Evolutionary conservation across 2,888 invertebrate genomes (phyloP), one percentile per base, ranked within the genome.

Genomic region (Agrochola litura): DNA sequence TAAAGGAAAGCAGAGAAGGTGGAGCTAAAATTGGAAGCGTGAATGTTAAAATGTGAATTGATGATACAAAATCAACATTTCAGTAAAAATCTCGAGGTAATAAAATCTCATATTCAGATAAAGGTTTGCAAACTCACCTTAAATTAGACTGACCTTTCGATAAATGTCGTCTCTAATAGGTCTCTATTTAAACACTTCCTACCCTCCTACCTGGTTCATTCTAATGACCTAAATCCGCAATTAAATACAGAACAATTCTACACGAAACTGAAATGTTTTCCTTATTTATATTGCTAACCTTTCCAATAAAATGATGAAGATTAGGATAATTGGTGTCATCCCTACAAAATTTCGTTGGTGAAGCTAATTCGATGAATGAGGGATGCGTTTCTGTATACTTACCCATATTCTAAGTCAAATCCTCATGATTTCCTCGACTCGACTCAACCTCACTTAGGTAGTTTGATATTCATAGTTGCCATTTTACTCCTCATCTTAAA

Each of bases 71-170:
- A 60, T 56, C 16, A 25, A 56, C 22, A 64, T 58, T 37, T 22
- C 6, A 58, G 37, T 2, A 58, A 64, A 37, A 54, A 69, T 60
- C 9, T 30, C 16, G 22, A 49, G 25, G 49, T 25, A 66, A 63
- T 43, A 16, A 66, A 77, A 73, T 56, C 16, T 43, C 16, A 2
- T 19, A 60, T 54, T 78, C 16, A 58, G 22, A 54, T 37, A 46
- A n/a, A 49, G 9, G 52, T 30, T 58, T 19, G 46, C 19, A 46
- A 54, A 65, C 22, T 56, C 46, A 43, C 30, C 54, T 60, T 30
- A 66, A 70, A 60, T 79, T 76, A 64, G 63, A 64, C 43, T 80
- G 63, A 76, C 72, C 66, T 83, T 84, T 83, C 37, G 37, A 66
- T 66, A 54, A 49, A 58, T 19, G 30, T 43, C 14, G 43, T 30